These are phyloP conservation scores for Sterna hirundo DNA, from an alignment of 2,113 vertebrate genomes.

Conservation along the genomic window DNA sequence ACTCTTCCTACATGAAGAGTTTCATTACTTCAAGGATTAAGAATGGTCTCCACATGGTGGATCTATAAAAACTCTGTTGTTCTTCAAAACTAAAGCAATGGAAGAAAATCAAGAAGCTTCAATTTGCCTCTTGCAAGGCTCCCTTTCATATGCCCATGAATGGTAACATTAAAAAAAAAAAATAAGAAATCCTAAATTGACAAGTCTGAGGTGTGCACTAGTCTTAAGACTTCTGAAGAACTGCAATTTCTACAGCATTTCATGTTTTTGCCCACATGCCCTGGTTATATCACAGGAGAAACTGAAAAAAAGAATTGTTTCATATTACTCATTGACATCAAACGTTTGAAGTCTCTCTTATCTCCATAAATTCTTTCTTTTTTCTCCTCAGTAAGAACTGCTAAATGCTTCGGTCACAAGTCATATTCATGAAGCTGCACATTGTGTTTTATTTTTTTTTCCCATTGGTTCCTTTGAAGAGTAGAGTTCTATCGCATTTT, in stretches of 20 bases:
- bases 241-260: not conserved
- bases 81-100: not conserved
- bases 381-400: not conserved
- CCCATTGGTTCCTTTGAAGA: not conserved
- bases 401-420: not conserved
- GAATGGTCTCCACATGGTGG: not conserved
- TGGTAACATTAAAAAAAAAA: not conserved
- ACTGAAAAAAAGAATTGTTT: not conserved
- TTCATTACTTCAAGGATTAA: not conserved
- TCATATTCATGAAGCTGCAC: not conserved
- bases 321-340: not conserved
- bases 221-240: not conserved
- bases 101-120: not conserved
- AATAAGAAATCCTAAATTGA: not conserved
- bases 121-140: not conserved
- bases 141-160: not conserved
- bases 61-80: not conserved
- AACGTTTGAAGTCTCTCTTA: not conserved
- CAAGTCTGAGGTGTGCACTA: not conserved
- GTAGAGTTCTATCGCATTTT: not conserved
- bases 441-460: not conserved
- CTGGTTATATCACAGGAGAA: not conserved
- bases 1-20: not conserved
- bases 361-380: not conserved
- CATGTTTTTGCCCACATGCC: not conserved